Evolutionary conservation across 2,113 vertebrate species (phyloP).

Genomic region (Miniopterus natalensis): DNA sequence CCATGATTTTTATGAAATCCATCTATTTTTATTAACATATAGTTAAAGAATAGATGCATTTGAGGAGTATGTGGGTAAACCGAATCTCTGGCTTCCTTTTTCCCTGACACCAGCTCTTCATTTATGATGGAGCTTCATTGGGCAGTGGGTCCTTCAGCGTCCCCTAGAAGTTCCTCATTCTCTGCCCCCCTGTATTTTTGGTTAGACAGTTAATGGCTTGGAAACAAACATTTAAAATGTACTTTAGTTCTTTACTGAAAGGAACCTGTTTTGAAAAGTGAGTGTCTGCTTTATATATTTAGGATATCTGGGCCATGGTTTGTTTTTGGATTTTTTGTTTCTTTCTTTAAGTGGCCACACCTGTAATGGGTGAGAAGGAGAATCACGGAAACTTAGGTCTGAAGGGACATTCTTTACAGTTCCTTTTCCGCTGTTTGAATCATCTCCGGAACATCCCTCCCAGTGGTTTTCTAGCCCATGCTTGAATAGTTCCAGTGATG

Average conservation of each 20-base stretch:
- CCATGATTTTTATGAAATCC: background rate
- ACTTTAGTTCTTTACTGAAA: conserved; percentile 11
- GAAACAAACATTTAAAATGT: background rate
- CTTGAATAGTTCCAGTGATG: background rate
- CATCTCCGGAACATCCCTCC: background rate
- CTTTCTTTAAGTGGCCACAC: background rate
- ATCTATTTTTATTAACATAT: background rate
- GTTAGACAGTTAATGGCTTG: conserved; percentile 1
- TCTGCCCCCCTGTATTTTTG: background rate
- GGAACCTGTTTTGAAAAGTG: background rate
- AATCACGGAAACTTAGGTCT: background rate
- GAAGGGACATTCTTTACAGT: background rate
- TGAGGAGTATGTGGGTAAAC: background rate
- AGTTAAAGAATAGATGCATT: background rate
- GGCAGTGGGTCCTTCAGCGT: background rate
- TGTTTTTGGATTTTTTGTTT: background rate
- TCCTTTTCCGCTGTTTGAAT: background rate
- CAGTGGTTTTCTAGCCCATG: background rate
- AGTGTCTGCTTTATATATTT: background rate
- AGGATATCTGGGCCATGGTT: background rate
- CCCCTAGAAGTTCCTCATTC: background rate
- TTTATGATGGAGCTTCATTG: background rate
- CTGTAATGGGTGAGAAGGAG: background rate
- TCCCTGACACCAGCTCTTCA: background rate
- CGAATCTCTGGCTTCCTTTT: background rate